Percentiles rank a stretch among this genome's conserved stretches.
Conservation (phyloP, 2,797 vertebrate genomes). For the Varecia variegata region DNA sequence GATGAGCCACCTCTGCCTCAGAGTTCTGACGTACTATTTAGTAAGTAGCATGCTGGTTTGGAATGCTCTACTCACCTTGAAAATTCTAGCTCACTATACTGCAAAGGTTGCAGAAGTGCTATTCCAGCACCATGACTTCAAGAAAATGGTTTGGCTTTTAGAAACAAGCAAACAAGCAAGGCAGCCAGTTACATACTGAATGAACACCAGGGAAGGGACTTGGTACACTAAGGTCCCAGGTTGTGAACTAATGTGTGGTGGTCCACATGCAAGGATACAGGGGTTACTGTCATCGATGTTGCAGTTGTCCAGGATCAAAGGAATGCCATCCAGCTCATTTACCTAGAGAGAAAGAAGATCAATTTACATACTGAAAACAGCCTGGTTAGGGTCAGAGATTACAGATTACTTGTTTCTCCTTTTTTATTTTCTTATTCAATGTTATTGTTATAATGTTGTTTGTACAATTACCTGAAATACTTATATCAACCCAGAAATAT, state of each 20-base stretch:
- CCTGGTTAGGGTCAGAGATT: neutral
- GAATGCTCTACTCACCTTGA: neutral
- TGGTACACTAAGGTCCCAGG: rapidly evolving
- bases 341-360: constrained; percentile 85
- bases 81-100: neutral
- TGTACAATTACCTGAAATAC: neutral
- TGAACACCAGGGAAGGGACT: rapidly evolving
- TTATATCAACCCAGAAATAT: neutral
- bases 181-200: neutral
- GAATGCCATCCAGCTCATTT: constrained; percentile 92
- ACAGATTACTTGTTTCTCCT: rapidly evolving
- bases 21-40: neutral
- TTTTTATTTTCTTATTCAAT: neutral
- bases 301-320: constrained; percentile 97
- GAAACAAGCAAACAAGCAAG: neutral
- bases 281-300: constrained; percentile 96
- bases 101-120: rapidly evolving
- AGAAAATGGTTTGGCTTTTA: neutral
- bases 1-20: no score
- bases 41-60: neutral
- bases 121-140: rapidly evolving
- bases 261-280: constrained; percentile 92
- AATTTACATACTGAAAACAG: neutral
- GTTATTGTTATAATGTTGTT: rapidly evolving
- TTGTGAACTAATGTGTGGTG: rapidly evolving